Percentiles rank a stretch among this genome's conserved stretches.
These are phyloP conservation scores for Hirtodrosophila trivittata DNA, from an alignment of 2,888 invertebrate genomes.

Conservation along the genomic window DNA sequence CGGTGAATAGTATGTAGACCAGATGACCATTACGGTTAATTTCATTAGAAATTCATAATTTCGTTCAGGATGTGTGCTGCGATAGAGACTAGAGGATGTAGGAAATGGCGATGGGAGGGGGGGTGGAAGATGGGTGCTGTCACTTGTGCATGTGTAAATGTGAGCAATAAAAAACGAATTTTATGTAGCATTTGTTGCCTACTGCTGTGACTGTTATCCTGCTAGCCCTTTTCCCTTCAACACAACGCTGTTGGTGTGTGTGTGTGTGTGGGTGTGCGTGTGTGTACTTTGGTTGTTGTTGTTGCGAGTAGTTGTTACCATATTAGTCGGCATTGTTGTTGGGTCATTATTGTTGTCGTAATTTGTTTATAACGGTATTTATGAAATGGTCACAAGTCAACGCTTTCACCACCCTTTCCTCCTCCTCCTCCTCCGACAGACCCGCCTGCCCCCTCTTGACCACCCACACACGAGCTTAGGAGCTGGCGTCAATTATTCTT, in stretches of 20 bases:
- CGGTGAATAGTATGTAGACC: not conserved
- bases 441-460: constrained; percentile 48
- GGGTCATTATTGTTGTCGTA: constrained; percentile 70
- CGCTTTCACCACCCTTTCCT: constrained; percentile 55
- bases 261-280: constrained; percentile 2
- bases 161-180: constrained; percentile 71
- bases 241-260: constrained; percentile 7
- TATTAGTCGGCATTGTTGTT: constrained; percentile 47
- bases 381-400: constrained; percentile 83
- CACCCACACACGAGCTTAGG: constrained; percentile 25
- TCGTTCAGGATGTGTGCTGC: constrained; percentile 36
- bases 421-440: constrained; percentile 3
- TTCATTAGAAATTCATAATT: constrained; percentile 83
- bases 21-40: constrained; percentile 75
- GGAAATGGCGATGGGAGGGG: not conserved
- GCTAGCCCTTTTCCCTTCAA: constrained; percentile 35
- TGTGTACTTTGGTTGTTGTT: constrained; percentile 20
- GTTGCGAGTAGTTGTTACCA: constrained; percentile 28
- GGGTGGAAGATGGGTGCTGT: constrained; percentile 36
- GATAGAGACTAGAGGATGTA: not conserved
- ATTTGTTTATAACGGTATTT: constrained; percentile 80
- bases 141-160: constrained; percentile 74
- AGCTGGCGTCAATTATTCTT: constrained; percentile 76
- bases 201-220: constrained; percentile 52
- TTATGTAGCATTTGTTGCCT: constrained; percentile 32